phyloP scores from a whole-genome alignment of 1,140 invertebrate species.

The Sitodiplosis mosellana region DNA sequence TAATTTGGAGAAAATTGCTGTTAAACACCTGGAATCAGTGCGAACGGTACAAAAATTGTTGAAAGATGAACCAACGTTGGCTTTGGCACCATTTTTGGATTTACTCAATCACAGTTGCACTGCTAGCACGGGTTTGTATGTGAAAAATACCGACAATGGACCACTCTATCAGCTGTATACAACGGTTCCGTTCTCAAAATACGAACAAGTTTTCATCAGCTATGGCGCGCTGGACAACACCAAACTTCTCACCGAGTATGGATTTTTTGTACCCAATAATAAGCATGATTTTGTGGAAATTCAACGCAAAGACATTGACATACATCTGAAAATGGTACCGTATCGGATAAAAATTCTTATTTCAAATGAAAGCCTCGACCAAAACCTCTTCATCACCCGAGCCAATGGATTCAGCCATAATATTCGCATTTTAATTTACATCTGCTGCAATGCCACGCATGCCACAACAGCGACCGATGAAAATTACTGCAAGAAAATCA shows the following conservation, averaged over 20 bases:
- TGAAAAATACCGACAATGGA: conserved; percentile 17
- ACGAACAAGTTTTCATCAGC: conserved; percentile 52
- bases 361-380: too few relatives aligned
- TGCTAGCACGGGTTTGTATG: conserved; percentile 28
- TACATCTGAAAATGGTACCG: too few relatives aligned
- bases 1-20: conserved; percentile 12
- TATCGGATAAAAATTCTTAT: too few relatives aligned
- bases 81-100: conserved; percentile 59
- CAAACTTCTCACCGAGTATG: conserved; percentile 53
- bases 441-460: too few relatives aligned
- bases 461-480: too few relatives aligned
- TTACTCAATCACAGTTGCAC: conserved; percentile 52
- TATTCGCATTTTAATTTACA: too few relatives aligned
- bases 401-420: too few relatives aligned
- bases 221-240: conserved; percentile 52
- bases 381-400: too few relatives aligned
- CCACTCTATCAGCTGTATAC: conserved; percentile 34
- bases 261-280: conserved; percentile 46
- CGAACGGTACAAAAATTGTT: conserved; percentile 18
- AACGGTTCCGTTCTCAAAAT: conserved; percentile 24
- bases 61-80: conserved; percentile 34
- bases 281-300: conserved; percentile 32
- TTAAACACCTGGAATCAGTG: conserved; percentile 7
- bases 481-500: too few relatives aligned
- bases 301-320: too few relatives aligned